Evolutionary conservation across 2,888 invertebrate genomes (phyloP), one percentile per base, ranked within the genome.

Genomic region (Spodoptera picta): DNA sequence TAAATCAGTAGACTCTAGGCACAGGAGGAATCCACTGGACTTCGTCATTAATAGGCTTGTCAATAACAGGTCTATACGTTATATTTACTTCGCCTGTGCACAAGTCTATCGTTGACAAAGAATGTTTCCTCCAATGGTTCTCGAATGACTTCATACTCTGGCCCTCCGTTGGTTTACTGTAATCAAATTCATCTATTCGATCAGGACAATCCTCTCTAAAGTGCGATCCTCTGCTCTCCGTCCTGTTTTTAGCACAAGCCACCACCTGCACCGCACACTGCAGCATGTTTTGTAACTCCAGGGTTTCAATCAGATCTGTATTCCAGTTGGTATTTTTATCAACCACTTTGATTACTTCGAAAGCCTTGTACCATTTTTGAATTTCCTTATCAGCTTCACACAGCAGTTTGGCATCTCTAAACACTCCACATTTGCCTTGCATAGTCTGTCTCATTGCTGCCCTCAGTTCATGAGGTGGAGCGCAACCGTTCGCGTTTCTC

Each of bases 361-460:
- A 94, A 51, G 96, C 95, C 64, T 96, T 95, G 91, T 96, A 99
- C 74, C 98, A 92, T 2, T 95, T 95, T 11, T 95, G 89, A 93
- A 99, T 97, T 87, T 97, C 95, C 1, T 57, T 4, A 1, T 88
- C 53, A 14, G 85, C 93, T 92, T 98, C 97, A 83, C 96, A 93
- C 43, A 99, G 94, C 1, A 97, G 95, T 50, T 97, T 96, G 0
- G 97, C 98, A 46, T 97, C 98, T 73, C 99, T 96, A 95, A 99
- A 99, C 0, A 99, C 99, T n/a, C 99, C 99, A 7, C 99, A 99
- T 91, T 99, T 98, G 43, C 95, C 95, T 90, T 99, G 99, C 99
- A 99, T 99, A 0, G 97, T 96, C 86, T 97, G 97, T 86, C 99
- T 98, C 98, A 99, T 98, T 58, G 95, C 96, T 51, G 97, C 93